phyloP scores from a whole-genome alignment of 1,140 invertebrate species.

The Leptinotarsa defecta region DNA sequence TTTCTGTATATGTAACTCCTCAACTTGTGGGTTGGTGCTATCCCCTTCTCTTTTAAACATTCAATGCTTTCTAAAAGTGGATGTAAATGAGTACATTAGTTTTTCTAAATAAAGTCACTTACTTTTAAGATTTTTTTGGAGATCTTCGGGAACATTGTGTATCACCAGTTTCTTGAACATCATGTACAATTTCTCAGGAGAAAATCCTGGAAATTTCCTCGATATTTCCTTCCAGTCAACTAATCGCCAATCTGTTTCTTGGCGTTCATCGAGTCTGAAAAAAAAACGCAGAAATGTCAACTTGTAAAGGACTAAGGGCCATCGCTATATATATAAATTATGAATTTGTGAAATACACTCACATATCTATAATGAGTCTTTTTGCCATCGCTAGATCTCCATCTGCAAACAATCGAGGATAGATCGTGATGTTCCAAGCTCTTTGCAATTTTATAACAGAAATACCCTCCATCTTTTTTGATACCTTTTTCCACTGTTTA shows the following conservation, averaged over 20 bases:
- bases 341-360: not conserved
- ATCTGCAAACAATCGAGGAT: constrained; percentile 24
- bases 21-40: not conserved
- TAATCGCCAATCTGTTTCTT: constrained; percentile 25
- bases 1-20: not conserved
- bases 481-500: constrained; percentile 27
- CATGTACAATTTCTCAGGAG: constrained; percentile 19
- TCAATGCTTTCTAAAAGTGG: constrained; percentile 26
- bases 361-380: constrained; percentile 18
- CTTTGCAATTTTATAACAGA: constrained; percentile 15
- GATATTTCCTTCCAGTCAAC: constrained; percentile 31
- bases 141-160: constrained; percentile 15
- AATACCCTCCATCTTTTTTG: constrained; percentile 18
- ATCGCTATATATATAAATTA: no score
- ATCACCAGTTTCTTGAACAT: constrained; percentile 22
- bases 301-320: no score
- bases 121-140: constrained; percentile 27
- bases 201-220: constrained; percentile 27
- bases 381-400: constrained; percentile 4
- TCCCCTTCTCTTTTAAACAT: constrained; percentile 4
- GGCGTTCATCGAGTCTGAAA: constrained; percentile 24
- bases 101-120: not conserved
- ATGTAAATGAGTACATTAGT: no score
- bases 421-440: constrained; percentile 25
- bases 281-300: no score